Conservation (phyloP, 1,140 invertebrate species). For the Harpegnathos saltator region DNA sequence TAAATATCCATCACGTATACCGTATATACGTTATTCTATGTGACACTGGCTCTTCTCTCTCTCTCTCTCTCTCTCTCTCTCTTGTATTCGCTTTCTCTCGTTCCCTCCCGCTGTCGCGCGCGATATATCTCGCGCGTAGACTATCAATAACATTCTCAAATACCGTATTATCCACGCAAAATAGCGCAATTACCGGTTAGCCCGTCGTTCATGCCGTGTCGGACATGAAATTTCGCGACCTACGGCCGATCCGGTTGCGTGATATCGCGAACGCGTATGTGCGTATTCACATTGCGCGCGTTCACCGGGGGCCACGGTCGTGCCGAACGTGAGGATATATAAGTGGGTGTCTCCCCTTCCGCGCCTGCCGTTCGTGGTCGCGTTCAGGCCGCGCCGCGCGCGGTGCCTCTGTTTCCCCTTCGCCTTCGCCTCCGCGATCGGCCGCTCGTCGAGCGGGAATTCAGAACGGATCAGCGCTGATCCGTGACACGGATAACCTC, state of each 20-base stretch:
- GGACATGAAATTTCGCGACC: slow-evolving; percentile 8
- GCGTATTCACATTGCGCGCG: slow-evolving; percentile 36
- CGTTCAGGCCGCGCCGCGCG: too few relatives aligned
- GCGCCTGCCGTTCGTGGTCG: neutral
- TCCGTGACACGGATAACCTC: slow-evolving; percentile 77
- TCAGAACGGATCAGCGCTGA: slow-evolving; percentile 75
- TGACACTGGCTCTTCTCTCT: too few relatives aligned
- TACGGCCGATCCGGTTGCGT: slow-evolving; percentile 54
- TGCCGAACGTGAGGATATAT: slow-evolving; percentile 50
- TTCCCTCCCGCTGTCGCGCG: too few relatives aligned
- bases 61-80: too few relatives aligned
- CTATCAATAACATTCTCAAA: neutral
- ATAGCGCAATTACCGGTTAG: neutral
- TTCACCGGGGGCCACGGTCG: slow-evolving; percentile 68
- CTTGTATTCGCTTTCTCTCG: too few relatives aligned
- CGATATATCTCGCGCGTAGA: neutral
- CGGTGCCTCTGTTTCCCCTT: slow-evolving; percentile 49
- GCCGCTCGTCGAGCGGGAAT: slow-evolving; percentile 71
- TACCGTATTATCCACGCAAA: neutral
- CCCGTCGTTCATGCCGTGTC: neutral
- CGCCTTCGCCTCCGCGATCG: slow-evolving; percentile 55
- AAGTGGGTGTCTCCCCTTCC: slow-evolving; percentile 67
- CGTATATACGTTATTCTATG: too few relatives aligned
- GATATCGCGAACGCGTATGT: slow-evolving; percentile 11
- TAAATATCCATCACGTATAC: neutral